Conservation (phyloP, 1,140 invertebrate genomes). For the Argopecten irradians region DNA sequence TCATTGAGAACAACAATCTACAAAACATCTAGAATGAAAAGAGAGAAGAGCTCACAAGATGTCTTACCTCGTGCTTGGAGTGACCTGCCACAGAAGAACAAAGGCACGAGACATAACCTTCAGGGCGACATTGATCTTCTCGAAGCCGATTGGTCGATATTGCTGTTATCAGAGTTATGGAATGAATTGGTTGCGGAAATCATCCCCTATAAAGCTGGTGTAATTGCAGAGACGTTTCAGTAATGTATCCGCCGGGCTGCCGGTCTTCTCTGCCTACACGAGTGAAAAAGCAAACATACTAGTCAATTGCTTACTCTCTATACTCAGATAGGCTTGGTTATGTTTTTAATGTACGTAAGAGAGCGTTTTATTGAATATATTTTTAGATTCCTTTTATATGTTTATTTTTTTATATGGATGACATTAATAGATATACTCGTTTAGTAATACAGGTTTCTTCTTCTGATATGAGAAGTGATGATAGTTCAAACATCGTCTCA, state of each 20-base stretch:
- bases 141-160: conserved; percentile 20
- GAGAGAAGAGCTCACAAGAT: background rate
- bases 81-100: conserved; percentile 9
- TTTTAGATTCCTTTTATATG: no score
- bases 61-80: background rate
- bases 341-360: no score
- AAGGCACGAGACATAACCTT: conserved; percentile 14
- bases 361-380: no score
- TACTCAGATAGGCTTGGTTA: no score
- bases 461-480: no score
- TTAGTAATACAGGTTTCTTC: no score
- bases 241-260: conserved; percentile 13
- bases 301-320: background rate
- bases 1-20: background rate
- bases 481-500: no score
- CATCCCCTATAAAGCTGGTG: background rate
- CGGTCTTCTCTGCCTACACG: background rate
- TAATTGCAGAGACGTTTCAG: conserved; percentile 11
- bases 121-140: conserved; percentile 15
- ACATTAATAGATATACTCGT: no score
- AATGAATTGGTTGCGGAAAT: conserved; percentile 21
- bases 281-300: background rate
- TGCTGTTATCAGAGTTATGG: conserved; percentile 7
- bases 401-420: no score
- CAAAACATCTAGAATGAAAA: background rate